Conservation (phyloP, 2,888 invertebrate species). For the Synergus gifuensis region DNA sequence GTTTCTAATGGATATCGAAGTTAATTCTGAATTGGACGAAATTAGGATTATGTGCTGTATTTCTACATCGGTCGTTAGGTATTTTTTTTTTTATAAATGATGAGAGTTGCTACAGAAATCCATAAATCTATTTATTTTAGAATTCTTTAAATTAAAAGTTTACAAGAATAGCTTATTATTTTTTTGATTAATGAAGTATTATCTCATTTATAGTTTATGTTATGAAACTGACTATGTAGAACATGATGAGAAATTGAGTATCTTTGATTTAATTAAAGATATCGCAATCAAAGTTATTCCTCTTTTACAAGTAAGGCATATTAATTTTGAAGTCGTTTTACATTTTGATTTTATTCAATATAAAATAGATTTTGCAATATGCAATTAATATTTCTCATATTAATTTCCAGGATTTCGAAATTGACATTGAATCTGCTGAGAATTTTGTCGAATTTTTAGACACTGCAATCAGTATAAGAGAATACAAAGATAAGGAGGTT, state of each 20-base stretch:
- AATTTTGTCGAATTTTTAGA: slow-evolving; percentile 7
- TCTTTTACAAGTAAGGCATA: not conserved
- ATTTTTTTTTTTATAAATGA: not conserved
- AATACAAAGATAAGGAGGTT: not conserved
- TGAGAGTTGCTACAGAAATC: too few relatives aligned
- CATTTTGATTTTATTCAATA: not conserved
- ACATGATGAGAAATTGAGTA: not conserved
- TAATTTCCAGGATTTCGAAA: not conserved
- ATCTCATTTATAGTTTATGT: not conserved
- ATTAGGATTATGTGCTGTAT: not conserved
- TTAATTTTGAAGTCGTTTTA: not conserved
- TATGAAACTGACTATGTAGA: not conserved
- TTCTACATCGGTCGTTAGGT: not conserved
- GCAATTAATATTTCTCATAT: not conserved
- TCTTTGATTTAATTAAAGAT: not conserved
- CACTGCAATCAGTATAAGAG: not conserved
- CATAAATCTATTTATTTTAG: not conserved
- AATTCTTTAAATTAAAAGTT: not conserved
- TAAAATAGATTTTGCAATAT: not conserved
- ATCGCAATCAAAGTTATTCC: not conserved
- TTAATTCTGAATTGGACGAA: not conserved
- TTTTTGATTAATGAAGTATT: not conserved
- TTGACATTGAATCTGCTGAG: slow-evolving; percentile 4
- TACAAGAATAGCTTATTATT: not conserved
- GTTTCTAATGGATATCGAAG: not conserved